These are phyloP conservation scores for Amphimallon solstitiale DNA, from an alignment of 2,888 invertebrate species.

Conservation along the genomic window DNA sequence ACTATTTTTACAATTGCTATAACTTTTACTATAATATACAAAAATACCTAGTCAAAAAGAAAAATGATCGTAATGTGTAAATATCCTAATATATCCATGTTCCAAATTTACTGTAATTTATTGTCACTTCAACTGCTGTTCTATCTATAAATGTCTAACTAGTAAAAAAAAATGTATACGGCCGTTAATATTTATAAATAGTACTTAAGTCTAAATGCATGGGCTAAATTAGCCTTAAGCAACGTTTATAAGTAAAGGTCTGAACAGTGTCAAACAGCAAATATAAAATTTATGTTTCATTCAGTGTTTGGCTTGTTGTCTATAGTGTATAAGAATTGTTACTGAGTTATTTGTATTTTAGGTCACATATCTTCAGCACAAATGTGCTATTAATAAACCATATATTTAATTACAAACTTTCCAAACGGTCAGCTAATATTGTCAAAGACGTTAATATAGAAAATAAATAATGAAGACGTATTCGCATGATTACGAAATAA, in stretches of 20 bases:
- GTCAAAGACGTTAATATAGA: slow-evolving; percentile 37
- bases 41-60: slow-evolving; percentile 2
- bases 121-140: slow-evolving; percentile 4
- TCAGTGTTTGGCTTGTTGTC: slow-evolving; percentile 6
- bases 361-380: slow-evolving; percentile 54
- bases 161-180: not conserved
- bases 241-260: too few species aligned
- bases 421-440: slow-evolving; percentile 46
- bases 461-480: slow-evolving; percentile 44
- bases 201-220: not conserved
- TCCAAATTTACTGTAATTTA: slow-evolving; percentile 21
- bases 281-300: not conserved
- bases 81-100: slow-evolving; percentile 8
- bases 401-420: slow-evolving; percentile 49
- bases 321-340: slow-evolving; percentile 20
- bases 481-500: slow-evolving; percentile 41
- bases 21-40: not conserved
- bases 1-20: not conserved
- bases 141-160: slow-evolving; percentile 4
- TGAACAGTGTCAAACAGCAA: too few species aligned
- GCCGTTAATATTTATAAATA: slow-evolving; percentile 14
- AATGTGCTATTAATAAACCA: slow-evolving; percentile 53
- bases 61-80: slow-evolving; percentile 11
- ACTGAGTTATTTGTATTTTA: slow-evolving; percentile 43
- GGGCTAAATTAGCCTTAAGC: too few species aligned